Base-by-base conservation (phyloP, 2,888 invertebrate genomes). In the Beris chalybata region DNA sequence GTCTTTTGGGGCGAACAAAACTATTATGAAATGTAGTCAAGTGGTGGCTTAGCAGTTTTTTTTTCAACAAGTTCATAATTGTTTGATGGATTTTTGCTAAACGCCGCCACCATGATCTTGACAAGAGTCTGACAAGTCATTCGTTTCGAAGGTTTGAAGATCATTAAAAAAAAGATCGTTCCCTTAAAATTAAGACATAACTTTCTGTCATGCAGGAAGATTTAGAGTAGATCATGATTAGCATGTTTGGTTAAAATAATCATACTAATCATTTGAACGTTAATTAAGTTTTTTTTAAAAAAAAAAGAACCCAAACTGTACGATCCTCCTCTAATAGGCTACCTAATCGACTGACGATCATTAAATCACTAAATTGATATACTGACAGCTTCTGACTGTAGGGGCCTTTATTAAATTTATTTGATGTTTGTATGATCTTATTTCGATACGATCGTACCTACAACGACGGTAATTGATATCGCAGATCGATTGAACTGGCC, bases 181-280 rank as follows among this genome's bases (percentile, higher is more conserved):
- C 45, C 52, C 38, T 22, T 61, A 9, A 50, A 61, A 61, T 61
- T 61, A 50, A 61, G 61, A 61, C 50, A 50, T 61, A 50, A 31
- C 13, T 50, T 38, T 12, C 22, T 38, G 11, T 29, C 22, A 13
- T 13, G 32, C 50, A n/a, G 38, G 38, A 31, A 9, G 4, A 9
- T 22, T 61, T 50, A 50, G 50, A 52, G 52, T 50, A 61, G 50
- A 15, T 50, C 13, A 50, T 52, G 61, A 61, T 61, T 52, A 50
- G 61, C 50, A 52, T n/a, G 38, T 32, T 43, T 38, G 56, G 9
- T 52, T 6, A 15, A 3, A 3, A 38, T 38, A 38, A 38, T 38
- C 3, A 9, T 5, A 38, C 5, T 22, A 38, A 38, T 1, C 7
- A 38, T 38, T 9, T 38, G 22, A 22, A 22, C 22, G 22, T 22